Evolutionary conservation across 2,113 vertebrate species (phyloP), one percentile per base, ranked within the genome.

Genomic region (Ploceus nigricollis): DNA sequence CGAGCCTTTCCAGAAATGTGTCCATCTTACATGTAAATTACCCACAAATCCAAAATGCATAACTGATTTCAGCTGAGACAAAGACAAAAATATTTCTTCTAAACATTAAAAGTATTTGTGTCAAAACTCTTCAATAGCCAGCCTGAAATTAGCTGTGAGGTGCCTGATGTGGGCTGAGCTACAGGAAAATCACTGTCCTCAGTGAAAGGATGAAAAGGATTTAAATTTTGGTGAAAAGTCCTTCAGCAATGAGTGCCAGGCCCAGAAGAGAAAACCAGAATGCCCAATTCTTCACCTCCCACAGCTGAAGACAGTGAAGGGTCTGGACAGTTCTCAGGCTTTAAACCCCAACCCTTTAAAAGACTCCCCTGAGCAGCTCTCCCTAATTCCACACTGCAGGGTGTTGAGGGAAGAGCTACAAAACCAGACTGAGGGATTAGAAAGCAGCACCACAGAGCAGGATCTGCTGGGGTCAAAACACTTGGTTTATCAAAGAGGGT

Each of bases 1-100:
- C 0, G 3, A 19, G 15, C 33, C 33, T 19, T 37, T 11, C 21
- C 42, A 44, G 42, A 24, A 66, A 27, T 22, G 3, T 13, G 1
- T 35, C 60, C 19, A 12, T 10, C 30, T 39, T 3, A 11, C 20
- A 1, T 0, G 25, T 14, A 18, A 81, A 35, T 19, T 2, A 60
- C 1, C 30, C 60, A 39, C 16, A 47, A 33, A 69, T 20, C 30
- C 57, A 23, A 80, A 42, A 27, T 0, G 2, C 4, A 11, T 3
- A 5, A 39, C 4, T 31, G 40, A 27, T 37, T 58, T 48, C 19
- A 66, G 9, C 56, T 17, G 60, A 54, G 25, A 72, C 31, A 47
- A 19, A 39, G 24, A 45, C 7, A 56, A 14, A 72, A 44, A 7
- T 13, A 58, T 42, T 71, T 64, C 4, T 25, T 11, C 28, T 39